Percentiles rank a stretch among this genome's conserved stretches.
These are phyloP conservation scores for Timandra comae DNA, from an alignment of 2,888 invertebrate species.

Conservation along the genomic window DNA sequence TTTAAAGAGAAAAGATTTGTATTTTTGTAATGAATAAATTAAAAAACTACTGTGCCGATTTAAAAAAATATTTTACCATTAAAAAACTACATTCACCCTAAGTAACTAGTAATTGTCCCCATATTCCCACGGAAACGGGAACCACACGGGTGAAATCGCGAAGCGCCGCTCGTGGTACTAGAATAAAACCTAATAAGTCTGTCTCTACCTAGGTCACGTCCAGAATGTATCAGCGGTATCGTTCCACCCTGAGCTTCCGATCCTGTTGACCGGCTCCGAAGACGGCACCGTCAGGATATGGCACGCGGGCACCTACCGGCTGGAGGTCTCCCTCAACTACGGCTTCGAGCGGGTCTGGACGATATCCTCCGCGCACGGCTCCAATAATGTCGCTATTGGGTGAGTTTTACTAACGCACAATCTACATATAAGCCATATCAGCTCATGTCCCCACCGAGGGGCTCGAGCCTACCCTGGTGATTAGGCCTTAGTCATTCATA, in stretches of 20 bases:
- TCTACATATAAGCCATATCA: too few species aligned
- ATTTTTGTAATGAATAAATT: too few species aligned
- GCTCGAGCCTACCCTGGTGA: not conserved
- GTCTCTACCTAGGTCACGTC: constrained; percentile 82
- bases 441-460: not conserved
- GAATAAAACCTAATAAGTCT: too few species aligned
- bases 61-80: too few species aligned
- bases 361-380: constrained; percentile 93
- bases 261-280: constrained; percentile 97
- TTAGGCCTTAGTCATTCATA: not conserved
- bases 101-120: too few species aligned
- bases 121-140: too few species aligned
- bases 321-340: constrained; percentile 98
- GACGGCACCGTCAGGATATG: constrained; percentile 98
- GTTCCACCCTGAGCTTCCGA: constrained; percentile 98
- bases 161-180: too few species aligned
- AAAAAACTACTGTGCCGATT: too few species aligned
- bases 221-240: constrained; percentile 97
- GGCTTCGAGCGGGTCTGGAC: constrained; percentile 99
- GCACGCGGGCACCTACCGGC: constrained; percentile 98
- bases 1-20: too few species aligned
- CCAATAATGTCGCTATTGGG: constrained; percentile 97
- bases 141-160: too few species aligned
- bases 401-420: too few species aligned
- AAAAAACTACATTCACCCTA: too few species aligned